Evolutionary conservation across 2,113 vertebrate species (phyloP).

Genomic region (Natator depressus): DNA sequence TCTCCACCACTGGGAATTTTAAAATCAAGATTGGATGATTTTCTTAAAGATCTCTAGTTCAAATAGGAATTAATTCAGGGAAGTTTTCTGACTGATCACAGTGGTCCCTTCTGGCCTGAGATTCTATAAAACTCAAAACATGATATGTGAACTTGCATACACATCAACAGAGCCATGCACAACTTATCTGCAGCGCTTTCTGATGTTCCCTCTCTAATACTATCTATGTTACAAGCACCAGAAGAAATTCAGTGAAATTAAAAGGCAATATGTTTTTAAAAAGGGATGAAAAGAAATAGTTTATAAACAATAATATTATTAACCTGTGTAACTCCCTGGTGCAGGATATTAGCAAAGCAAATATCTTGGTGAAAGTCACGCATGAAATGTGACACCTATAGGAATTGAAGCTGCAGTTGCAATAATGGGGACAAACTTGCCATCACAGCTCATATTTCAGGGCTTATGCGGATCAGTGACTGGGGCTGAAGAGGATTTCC

Average conservation of each 20-base stretch:
- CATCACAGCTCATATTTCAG: neutral
- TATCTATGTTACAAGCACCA: neutral
- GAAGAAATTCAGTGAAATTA: neutral
- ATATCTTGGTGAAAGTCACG: neutral
- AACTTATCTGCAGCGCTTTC: neutral
- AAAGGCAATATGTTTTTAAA: neutral
- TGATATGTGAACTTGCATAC: neutral
- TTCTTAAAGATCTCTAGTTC: neutral
- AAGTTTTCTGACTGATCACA: neutral
- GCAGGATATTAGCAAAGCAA: neutral
- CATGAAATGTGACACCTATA: accelerated
- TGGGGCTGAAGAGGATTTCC: neutral
- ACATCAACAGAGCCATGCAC: neutral
- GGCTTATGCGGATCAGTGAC: neutral
- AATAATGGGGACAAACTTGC: neutral
- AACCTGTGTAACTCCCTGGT: neutral
- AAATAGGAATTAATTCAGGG: neutral
- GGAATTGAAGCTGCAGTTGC: neutral
- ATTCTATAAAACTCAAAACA: neutral
- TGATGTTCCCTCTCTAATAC: neutral
- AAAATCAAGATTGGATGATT: neutral
- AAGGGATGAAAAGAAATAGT: accelerated
- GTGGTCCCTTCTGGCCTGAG: neutral
- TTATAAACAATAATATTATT: neutral
- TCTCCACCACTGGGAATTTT: neutral